Evolutionary conservation across 1,140 invertebrate species (phyloP).

Genomic region (Bombyx mandarina): DNA sequence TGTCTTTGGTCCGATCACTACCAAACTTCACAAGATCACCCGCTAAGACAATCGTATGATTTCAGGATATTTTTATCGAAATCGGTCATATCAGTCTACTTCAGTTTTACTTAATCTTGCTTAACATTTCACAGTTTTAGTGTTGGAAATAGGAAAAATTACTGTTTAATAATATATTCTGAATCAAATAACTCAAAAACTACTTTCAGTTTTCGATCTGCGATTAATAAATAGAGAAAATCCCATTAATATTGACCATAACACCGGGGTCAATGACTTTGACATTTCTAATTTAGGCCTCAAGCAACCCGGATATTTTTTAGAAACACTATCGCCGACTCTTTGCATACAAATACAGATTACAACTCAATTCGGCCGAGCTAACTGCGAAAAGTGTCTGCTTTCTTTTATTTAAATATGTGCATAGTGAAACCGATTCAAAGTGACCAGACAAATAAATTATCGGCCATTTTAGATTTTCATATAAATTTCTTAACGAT

Average conservation of each 20-base stretch:
- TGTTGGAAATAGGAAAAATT: no score
- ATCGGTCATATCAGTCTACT: no score
- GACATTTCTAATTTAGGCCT: constrained; percentile 38
- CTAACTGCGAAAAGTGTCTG: constrained; percentile 31
- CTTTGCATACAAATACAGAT: constrained; percentile 7
- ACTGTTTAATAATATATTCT: no score
- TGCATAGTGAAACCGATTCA: constrained; percentile 34
- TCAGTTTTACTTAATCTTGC: no score
- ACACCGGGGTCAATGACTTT: constrained; percentile 31
- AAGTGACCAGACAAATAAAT: constrained; percentile 18
- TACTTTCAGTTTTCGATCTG: no score
- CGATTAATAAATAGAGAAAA: not conserved
- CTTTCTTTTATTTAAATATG: constrained; percentile 50
- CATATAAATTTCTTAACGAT: constrained; percentile 1
- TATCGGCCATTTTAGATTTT: constrained; percentile 10
- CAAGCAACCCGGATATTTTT: constrained; percentile 13
- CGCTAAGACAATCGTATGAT: no score
- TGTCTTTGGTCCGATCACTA: no score
- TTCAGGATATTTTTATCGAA: no score
- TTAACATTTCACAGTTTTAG: no score
- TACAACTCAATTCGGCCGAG: constrained; percentile 16
- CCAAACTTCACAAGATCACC: no score
- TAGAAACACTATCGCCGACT: not conserved
- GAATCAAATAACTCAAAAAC: no score
- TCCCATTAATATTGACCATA: no score